These are phyloP conservation scores for Bactericera cockerelli DNA, from an alignment of 1,140 invertebrate species.

Conservation along the genomic window DNA sequence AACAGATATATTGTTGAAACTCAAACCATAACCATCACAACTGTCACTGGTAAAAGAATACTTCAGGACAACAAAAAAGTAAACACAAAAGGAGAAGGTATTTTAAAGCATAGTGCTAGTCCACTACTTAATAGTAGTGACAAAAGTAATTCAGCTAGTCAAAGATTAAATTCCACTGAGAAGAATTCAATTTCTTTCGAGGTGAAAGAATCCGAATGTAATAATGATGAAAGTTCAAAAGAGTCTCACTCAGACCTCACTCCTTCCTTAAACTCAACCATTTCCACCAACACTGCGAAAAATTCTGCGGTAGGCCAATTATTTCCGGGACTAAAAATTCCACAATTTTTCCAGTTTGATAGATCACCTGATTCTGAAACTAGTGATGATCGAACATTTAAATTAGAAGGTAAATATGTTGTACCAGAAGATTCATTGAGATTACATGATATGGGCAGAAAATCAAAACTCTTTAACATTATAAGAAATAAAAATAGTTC, in stretches of 20 bases:
- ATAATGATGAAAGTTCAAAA: slow-evolving; percentile 4
- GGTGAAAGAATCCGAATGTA: slow-evolving; percentile 3
- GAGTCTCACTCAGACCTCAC: neutral
- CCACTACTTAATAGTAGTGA: slow-evolving; percentile 35
- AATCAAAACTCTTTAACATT: slow-evolving; percentile 23
- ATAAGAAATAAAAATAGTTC: slow-evolving; percentile 29
- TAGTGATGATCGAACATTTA: slow-evolving; percentile 11
- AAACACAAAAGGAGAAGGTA: slow-evolving; percentile 21
- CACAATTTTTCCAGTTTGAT: slow-evolving; percentile 29
- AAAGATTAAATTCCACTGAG: slow-evolving; percentile 5
- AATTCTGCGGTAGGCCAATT: slow-evolving; percentile 58
- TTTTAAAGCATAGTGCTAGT: slow-evolving; percentile 38
- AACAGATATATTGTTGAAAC: slow-evolving; percentile 45
- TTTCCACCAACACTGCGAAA: slow-evolving; percentile 38
- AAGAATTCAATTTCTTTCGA: neutral
- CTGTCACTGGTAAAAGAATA: slow-evolving; percentile 44
- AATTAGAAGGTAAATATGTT: slow-evolving; percentile 32
- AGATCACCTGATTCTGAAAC: slow-evolving; percentile 16
- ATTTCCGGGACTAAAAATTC: slow-evolving; percentile 43
- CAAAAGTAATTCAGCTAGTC: slow-evolving; percentile 12
- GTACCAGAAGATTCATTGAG: slow-evolving; percentile 45
- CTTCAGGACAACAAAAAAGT: slow-evolving; percentile 32
- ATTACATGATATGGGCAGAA: slow-evolving; percentile 44
- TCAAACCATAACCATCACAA: slow-evolving; percentile 45
- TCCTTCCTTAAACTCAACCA: slow-evolving; percentile 1